Evolutionary conservation across 2,113 vertebrate species (phyloP), one percentile per base, ranked within the genome.

Genomic region (Sinocyclocheilus anshuiensis): DNA sequence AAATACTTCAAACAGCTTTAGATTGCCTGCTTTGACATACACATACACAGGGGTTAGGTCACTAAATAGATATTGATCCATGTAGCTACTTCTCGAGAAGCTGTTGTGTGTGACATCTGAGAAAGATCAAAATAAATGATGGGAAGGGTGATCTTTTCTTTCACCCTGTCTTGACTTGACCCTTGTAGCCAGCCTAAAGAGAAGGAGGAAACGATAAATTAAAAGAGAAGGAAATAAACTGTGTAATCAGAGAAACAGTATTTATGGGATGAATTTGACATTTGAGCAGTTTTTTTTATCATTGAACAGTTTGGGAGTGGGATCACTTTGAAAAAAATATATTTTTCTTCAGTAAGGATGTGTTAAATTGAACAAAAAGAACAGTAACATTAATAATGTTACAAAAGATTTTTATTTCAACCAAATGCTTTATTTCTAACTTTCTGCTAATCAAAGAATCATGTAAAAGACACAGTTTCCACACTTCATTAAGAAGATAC

Each of bases 1-100:
- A 93, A 92, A 93, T 90, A 91, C 91, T 94, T 92, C 90, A 93
- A 90, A 90, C 89, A 86, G 91, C 86, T 87, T 91, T 91, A 90
- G 88, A 93, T 92, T 90, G 92, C 90, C 88, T 89, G 90, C 89
- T 91, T 87, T 87, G 91, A 92, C 89, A 87, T 87, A 89, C 87
- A 90, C 79, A 92, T 87, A 89, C 86, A 89, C 76, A 90, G 87
- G 86, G 92, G 91, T 87, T 89, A 91, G 93, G 93, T 93, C 93
- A 94, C 89, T 91, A 92, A 90, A 93, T 92, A 91, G 92, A 91
- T 94, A 94, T 94, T 93, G 92, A 94, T 94, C 90, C 89, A 86
- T 74, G 75, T 90, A 82, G 87, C 87, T 88, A 87, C 77, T 86
- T 92, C 87, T 87, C 77, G 26, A 26, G 87, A 90, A 90, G 86